These are phyloP conservation scores for Hirundichthys speculiger DNA, from an alignment of 2,113 vertebrate species.

Conservation along the genomic window DNA sequence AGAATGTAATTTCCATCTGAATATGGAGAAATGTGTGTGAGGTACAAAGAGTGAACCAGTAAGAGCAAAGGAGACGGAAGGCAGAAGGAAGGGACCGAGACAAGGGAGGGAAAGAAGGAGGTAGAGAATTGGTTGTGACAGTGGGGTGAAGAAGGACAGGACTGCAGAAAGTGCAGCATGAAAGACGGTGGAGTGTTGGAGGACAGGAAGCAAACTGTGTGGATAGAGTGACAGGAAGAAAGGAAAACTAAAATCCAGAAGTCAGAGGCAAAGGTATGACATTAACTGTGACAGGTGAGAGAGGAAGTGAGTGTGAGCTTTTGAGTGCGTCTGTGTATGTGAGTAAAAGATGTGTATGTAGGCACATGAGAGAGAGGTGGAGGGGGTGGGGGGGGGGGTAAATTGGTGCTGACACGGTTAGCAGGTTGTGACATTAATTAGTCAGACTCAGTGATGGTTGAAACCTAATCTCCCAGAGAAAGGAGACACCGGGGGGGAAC, in stretches of 20 bases:
- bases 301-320: slow-evolving; percentile 21
- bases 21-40: no score
- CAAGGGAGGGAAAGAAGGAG: slow-evolving; percentile 31
- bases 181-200: slow-evolving; percentile 13
- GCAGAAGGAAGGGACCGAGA: neutral
- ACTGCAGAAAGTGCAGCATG: slow-evolving; percentile 15
- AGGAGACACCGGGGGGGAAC: slow-evolving; percentile 54
- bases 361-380: slow-evolving; percentile 8
- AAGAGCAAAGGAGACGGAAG: slow-evolving; percentile 15
- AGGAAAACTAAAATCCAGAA: slow-evolving; percentile 19
- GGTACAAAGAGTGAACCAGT: no score
- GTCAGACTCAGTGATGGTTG: slow-evolving; percentile 60
- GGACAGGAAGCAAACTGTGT: slow-evolving; percentile 14
- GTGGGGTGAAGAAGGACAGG: slow-evolving; percentile 54
- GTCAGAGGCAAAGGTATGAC: slow-evolving; percentile 39
- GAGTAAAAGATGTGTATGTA: slow-evolving; percentile 1
- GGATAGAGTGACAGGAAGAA: slow-evolving; percentile 41
- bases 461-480: slow-evolving; percentile 70
- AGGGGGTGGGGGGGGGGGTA: slow-evolving; percentile 34
- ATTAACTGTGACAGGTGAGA: slow-evolving; percentile 67
- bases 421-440: slow-evolving; percentile 80
- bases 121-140: slow-evolving; percentile 53
- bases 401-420: slow-evolving; percentile 67
- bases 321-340: neutral
- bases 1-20: no score